Conservation (phyloP, 2,113 vertebrate species). For the Sebastes schlegelii region DNA sequence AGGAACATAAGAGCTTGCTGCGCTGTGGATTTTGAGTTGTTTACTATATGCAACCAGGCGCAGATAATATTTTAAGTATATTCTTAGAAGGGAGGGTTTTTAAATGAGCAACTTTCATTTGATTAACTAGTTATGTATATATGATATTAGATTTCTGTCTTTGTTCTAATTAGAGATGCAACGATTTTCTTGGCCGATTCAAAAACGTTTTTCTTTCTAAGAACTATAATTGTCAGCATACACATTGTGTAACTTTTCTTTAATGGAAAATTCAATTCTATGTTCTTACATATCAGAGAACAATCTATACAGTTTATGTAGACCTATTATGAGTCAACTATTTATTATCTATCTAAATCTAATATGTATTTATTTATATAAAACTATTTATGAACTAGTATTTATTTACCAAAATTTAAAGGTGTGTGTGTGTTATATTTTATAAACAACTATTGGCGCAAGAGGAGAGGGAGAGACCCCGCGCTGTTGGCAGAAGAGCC, state of each 20-base stretch:
- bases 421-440: not conserved
- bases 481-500: not conserved
- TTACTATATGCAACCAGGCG: not conserved
- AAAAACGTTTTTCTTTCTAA: not conserved
- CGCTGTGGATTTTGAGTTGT: not conserved
- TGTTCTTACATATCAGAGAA: not conserved
- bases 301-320: not conserved
- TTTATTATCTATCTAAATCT: not conserved
- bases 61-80: not conserved
- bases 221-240: not conserved
- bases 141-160: not conserved
- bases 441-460: not conserved
- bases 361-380: not conserved
- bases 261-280: not conserved
- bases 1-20: not conserved
- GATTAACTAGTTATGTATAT: not conserved
- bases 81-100: not conserved
- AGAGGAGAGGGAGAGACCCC: not conserved
- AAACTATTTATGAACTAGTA: not conserved
- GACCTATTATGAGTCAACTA: not conserved
- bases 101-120: not conserved
- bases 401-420: no score
- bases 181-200: not conserved
- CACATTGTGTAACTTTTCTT: not conserved
- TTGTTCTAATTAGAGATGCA: not conserved